Evolutionary conservation across 2,888 invertebrate species (phyloP).

Genomic region (Ditylenchus weischeri): DNA sequence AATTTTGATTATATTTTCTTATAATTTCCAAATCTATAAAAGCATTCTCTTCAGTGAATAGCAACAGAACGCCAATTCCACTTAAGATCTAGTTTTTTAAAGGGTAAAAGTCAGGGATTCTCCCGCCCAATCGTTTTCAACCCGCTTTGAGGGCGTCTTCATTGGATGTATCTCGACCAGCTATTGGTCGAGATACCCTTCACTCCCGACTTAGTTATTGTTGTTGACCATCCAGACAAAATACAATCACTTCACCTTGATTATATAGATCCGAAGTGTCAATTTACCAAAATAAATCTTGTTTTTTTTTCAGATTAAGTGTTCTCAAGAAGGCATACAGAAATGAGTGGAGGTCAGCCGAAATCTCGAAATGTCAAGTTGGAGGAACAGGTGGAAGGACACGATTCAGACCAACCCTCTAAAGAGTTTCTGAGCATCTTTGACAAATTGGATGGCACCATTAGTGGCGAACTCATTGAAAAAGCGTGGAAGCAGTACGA

Average conservation of each 20-base stretch:
- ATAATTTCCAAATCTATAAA: no score
- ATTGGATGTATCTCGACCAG: neutral
- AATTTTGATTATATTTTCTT: no score
- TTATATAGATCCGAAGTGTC: no score
- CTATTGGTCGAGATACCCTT: no score
- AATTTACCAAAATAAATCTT: no score
- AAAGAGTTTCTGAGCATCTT: conserved; percentile 30
- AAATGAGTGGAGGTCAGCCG: neutral
- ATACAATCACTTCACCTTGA: no score
- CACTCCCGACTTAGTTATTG: no score
- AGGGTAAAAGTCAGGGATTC: conserved; percentile 6
- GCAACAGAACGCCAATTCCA: conserved; percentile 9
- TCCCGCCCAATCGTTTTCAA: conserved; percentile 3
- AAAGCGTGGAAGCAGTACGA: conserved; percentile 41
- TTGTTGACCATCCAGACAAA: no score
- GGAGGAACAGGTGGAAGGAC: conserved; percentile 1
- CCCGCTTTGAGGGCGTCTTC: neutral
- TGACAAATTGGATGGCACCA: conserved; percentile 24
- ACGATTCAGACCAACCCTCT: conserved; percentile 19
- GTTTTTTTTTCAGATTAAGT: no score
- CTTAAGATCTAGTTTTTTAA: neutral
- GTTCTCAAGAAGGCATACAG: neutral
- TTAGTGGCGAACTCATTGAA: conserved; percentile 36
- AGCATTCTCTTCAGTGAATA: neutral
- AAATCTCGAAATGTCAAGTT: neutral